Evolutionary conservation across 2,888 invertebrate genomes (phyloP).

Genomic region (Orthosia cruda): DNA sequence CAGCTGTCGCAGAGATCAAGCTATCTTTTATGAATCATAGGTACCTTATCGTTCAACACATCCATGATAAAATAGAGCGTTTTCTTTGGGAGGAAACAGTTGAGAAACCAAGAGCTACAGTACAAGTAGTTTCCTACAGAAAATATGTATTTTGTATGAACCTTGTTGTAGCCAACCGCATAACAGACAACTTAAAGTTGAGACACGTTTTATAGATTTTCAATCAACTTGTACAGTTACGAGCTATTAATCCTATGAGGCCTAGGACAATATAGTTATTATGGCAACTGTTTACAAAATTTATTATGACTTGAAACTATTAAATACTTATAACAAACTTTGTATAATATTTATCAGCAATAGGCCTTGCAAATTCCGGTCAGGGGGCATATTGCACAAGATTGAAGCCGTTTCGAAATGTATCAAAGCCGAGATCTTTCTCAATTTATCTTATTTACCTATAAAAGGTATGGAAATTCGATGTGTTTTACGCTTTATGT

Average conservation of each 20-base stretch:
- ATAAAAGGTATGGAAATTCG: slow-evolving; percentile 51
- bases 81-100: neutral
- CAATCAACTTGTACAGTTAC: slow-evolving; percentile 41
- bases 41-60: neutral
- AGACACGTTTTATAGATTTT: slow-evolving; percentile 16
- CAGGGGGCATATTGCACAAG: slow-evolving; percentile 50
- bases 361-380: slow-evolving; percentile 37
- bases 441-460: slow-evolving; percentile 46
- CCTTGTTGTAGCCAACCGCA: neutral
- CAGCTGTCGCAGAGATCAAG: no score
- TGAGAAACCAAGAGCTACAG: neutral
- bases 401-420: slow-evolving; percentile 40
- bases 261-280: slow-evolving; percentile 16
- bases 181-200: neutral
- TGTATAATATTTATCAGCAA: slow-evolving; percentile 18
- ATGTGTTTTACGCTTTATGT: slow-evolving; percentile 46
- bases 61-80: neutral
- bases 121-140: no score
- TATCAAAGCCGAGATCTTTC: slow-evolving; percentile 54
- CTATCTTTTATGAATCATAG: no score
- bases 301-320: slow-evolving; percentile 26
- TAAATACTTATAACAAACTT: slow-evolving; percentile 8
- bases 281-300: neutral
- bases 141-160: neutral
- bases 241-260: slow-evolving; percentile 37